Evolutionary conservation across 2,888 invertebrate genomes (phyloP), one percentile per base, ranked within the genome.

Genomic region (Caenorhabditis plicata): DNA sequence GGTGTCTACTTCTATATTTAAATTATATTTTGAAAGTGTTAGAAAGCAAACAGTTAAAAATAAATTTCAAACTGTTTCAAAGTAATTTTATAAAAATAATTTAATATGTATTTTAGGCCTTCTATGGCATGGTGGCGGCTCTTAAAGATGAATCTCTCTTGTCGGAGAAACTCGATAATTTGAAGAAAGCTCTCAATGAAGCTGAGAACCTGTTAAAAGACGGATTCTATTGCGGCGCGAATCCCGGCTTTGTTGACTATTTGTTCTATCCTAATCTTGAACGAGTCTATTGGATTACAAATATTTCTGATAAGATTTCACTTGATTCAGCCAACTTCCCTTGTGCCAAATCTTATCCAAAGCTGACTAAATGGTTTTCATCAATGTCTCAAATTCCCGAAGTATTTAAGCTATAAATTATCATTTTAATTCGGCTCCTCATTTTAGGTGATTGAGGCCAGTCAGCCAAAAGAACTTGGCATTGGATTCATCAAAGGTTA

Each of bases 201-300:
- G 65, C 68, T 17, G 74, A 74, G 48, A 56, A 54, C 15, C 48
- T 70, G 13, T 49, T 73, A 31, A 52, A 48, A 22, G 51, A 51
- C 11, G 57, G 64, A 13, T 74, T 57, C 57, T 73, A 46, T 45
- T 72, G 69, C 22, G 74, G 58, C 31, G 39, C 52, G 0, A 52
- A 44, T 7, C 58, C 58, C 5, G 58, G 58, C 32, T 58, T 36
- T 36, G 58, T 45, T 36, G 58, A 58, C 48, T 58, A 58, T 25
- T 48, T 58, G 33, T 25, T 52, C 35, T 58, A 22, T 41, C 58
- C 58, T 36, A 52, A 58, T 48, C 23, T 49, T 32, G 52, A 58
- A 44, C 48, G 58, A 4, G 36, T 31, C 15, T 48, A 15, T 25
- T 58, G 58, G 58, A 26, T 32, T 4, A 15, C 54, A 4, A 47